Evolutionary conservation across 2,113 vertebrate species (phyloP).

Genomic region (Ammodytes marinus): DNA sequence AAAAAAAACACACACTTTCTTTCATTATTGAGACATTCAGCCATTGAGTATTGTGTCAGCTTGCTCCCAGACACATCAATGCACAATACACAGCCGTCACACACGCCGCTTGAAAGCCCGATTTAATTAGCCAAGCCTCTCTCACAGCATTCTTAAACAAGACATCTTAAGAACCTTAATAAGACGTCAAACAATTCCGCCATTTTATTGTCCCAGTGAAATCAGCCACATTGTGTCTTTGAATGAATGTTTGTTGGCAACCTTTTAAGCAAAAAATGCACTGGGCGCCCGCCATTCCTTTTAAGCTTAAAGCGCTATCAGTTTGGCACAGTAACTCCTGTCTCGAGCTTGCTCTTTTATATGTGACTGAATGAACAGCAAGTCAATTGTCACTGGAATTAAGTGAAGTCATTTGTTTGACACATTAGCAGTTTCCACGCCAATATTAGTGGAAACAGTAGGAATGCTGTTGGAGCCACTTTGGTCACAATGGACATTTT

Average conservation of each 20-base stretch:
- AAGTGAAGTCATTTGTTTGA: constrained; percentile 5
- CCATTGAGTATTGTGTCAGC: constrained; percentile 68
- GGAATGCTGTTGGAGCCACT: not conserved
- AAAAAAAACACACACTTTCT: constrained; percentile 29
- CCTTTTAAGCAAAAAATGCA: constrained; percentile 40
- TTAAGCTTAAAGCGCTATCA: constrained; percentile 55
- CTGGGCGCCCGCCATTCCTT: constrained; percentile 45
- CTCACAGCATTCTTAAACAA: constrained; percentile 69
- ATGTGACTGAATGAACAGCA: not conserved
- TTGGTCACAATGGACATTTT: not conserved
- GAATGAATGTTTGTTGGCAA: constrained; percentile 61
- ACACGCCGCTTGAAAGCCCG: constrained; percentile 62
- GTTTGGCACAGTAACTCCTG: constrained; percentile 48
- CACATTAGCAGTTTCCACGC: constrained; percentile 29
- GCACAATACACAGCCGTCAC: constrained; percentile 66
- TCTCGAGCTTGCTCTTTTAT: constrained; percentile 27
- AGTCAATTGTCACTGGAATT: constrained; percentile 42
- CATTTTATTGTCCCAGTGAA: constrained; percentile 63
- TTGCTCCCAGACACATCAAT: constrained; percentile 65
- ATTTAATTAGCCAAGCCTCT: constrained; percentile 79
- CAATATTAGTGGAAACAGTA: not conserved
- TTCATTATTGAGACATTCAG: constrained; percentile 63
- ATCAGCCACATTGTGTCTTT: constrained; percentile 63
- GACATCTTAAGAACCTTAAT: constrained; percentile 69
- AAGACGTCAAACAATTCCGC: constrained; percentile 74